Evolutionary conservation across 2,797 vertebrate genomes (phyloP).

Genomic region (Sarcophilus harrisii): DNA sequence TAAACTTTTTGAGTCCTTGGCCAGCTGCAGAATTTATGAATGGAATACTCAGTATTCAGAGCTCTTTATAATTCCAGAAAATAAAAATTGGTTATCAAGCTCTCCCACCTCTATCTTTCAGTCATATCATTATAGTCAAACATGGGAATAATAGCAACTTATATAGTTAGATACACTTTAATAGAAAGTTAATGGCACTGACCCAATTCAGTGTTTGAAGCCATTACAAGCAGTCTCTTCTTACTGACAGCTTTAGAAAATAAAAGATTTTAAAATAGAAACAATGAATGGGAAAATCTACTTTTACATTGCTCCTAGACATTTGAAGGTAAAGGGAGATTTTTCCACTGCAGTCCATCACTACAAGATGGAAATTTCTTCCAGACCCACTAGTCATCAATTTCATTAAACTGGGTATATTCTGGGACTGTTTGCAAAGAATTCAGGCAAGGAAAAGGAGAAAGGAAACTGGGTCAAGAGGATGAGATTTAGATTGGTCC

Average conservation of each 20-base stretch:
- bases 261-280: conserved; percentile 43
- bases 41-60: conserved; percentile 34
- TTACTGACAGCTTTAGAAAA: conserved; percentile 41
- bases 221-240: conserved; percentile 3
- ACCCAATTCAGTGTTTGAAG: conserved; percentile 35
- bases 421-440: background rate
- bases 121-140: conserved; percentile 22
- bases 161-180: conserved; percentile 41
- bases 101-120: background rate
- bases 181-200: conserved; percentile 5
- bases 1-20: conserved; percentile 85
- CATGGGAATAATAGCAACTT: conserved; percentile 23
- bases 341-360: background rate
- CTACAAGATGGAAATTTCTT: background rate
- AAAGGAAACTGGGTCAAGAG: background rate
- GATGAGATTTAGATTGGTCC: background rate
- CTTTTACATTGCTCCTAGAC: background rate
- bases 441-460: background rate
- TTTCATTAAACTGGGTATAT: background rate
- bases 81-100: conserved; percentile 8
- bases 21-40: conserved; percentile 86
- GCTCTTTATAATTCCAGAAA: conserved; percentile 25
- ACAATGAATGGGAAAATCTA: background rate
- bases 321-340: background rate
- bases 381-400: background rate